Evolutionary conservation across 1,140 invertebrate genomes (phyloP), one percentile per base, ranked within the genome.

Genomic region (Macrotrachela quadricornifera): DNA sequence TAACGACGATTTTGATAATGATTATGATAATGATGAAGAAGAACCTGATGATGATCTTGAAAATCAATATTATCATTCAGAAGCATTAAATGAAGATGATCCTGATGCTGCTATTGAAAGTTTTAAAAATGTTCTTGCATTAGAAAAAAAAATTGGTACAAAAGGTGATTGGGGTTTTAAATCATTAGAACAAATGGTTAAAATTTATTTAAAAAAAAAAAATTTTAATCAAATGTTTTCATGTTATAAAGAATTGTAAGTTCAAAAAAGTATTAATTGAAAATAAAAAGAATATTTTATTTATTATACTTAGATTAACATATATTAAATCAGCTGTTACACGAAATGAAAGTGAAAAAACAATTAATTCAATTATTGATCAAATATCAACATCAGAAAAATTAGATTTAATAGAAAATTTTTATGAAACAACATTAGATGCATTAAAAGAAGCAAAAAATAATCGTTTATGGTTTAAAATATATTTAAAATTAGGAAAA

Each of bases 101-200:
- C 91, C 87, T 0, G 79, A 79, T 62, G 78, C 78, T 15, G 90
- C 92, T 4, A 66, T 99, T 46, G 76, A 81, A 57, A 91, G 86
- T 61, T 97, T 97, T 72, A 86, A 95, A 65, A 91, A 88, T 70
- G 74, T 76, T 46, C 50, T 38, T 49, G 21, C 39, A 48, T 71
- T 95, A 54, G 85, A 94, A 67, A 70, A 97, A 46, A 90, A 96
- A 73, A 82, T 83, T 46, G 87, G 86, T 9, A 88, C 95, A 59
- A 97, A 97, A 72, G 92, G 92, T 46, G 94, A 99, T 77, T 99
- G 92, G 92, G 94, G 94, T 0, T 99, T 99, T 64, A 97, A 96
- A 75, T 92, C 94, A 16, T 74, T 97, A 1, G 99, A 99, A 69
- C 94, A 99, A 69, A 97, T 99, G 91, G 95, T 97, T 46, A 99